phyloP scores from a whole-genome alignment of 2,888 invertebrate species.

The Ophioninae sp. region DNA sequence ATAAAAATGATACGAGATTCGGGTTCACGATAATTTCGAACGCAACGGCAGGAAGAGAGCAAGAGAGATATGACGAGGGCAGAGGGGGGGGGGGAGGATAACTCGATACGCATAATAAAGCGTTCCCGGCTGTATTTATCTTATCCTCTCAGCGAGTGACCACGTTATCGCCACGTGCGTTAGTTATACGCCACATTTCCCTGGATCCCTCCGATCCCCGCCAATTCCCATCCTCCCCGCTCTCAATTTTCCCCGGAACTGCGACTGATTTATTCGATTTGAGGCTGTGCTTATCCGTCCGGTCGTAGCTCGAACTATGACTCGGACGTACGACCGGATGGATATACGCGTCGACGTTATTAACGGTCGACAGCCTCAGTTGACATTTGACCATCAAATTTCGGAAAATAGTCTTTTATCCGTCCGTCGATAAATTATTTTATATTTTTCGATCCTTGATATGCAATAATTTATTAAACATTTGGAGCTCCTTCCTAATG shows the following conservation, averaged over 20 bases:
- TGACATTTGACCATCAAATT: conserved; percentile 24
- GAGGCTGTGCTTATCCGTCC: conserved; percentile 31
- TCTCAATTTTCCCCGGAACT: conserved; percentile 33
- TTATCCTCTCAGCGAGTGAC: conserved; percentile 47
- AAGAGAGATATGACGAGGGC: neutral
- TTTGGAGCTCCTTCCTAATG: no score
- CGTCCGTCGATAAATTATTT: neutral
- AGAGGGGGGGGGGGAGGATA: neutral
- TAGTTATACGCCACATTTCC: conserved; percentile 36
- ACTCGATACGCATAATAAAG: conserved; percentile 6
- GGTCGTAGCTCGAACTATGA: conserved; percentile 21
- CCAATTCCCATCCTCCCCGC: conserved; percentile 7
- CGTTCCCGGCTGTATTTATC: conserved; percentile 43
- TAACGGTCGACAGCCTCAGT: conserved; percentile 19
- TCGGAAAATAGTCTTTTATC: neutral
- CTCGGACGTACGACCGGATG: conserved; percentile 16
- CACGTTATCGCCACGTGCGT: conserved; percentile 48
- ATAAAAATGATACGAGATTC: conserved; percentile 43
- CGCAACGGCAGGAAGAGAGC: conserved; percentile 2
- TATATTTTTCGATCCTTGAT: no score
- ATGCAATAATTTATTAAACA: no score
- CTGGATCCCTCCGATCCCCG: conserved; percentile 11
- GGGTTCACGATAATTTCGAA: conserved; percentile 37
- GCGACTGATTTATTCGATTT: conserved; percentile 49
- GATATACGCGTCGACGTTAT: conserved; percentile 27